A percentile compares a stretch with the other conserved stretches of the same genome.
These are phyloP conservation scores for Hypolimnas misippus DNA, from an alignment of 2,888 invertebrate genomes.

Conservation along the genomic window DNA sequence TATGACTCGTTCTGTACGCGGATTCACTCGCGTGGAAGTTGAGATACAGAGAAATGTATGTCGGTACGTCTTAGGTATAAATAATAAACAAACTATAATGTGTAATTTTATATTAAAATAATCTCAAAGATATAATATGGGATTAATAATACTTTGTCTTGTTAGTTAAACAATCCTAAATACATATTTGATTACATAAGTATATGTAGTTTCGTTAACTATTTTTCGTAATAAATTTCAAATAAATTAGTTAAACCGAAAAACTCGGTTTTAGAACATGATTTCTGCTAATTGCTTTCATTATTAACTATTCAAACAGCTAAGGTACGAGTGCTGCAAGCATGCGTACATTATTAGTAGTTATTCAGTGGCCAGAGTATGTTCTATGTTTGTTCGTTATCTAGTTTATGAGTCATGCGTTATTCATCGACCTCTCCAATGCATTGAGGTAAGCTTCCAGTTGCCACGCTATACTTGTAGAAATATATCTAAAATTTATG, in stretches of 20 bases:
- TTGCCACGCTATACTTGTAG: constrained; percentile 17
- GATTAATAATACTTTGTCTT: too few species aligned
- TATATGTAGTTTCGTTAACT: too few species aligned
- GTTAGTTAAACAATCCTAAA: too few species aligned
- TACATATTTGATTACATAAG: too few species aligned
- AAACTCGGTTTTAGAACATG: not conserved
- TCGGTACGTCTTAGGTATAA: too few species aligned
- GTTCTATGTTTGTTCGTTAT: constrained; percentile 46
- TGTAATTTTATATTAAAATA: too few species aligned
- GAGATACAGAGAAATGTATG: too few species aligned
- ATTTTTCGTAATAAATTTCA: too few species aligned
- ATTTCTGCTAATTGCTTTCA: not conserved
- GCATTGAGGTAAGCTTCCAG: constrained; percentile 40
- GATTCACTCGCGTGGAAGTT: too few species aligned
- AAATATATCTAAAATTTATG: not conserved
- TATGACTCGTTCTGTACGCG: too few species aligned
- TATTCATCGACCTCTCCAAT: constrained; percentile 49
- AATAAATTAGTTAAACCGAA: not conserved
- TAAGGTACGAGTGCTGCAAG: constrained; percentile 12
- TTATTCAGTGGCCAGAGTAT: constrained; percentile 27
- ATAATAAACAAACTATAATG: too few species aligned
- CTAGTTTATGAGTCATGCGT: constrained; percentile 47
- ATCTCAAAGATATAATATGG: too few species aligned
- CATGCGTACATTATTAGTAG: constrained; percentile 23
- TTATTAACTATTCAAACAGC: constrained; percentile 7